Conservation (phyloP, 2,888 invertebrate genomes). For the Leptopilina drosophilae region DNA sequence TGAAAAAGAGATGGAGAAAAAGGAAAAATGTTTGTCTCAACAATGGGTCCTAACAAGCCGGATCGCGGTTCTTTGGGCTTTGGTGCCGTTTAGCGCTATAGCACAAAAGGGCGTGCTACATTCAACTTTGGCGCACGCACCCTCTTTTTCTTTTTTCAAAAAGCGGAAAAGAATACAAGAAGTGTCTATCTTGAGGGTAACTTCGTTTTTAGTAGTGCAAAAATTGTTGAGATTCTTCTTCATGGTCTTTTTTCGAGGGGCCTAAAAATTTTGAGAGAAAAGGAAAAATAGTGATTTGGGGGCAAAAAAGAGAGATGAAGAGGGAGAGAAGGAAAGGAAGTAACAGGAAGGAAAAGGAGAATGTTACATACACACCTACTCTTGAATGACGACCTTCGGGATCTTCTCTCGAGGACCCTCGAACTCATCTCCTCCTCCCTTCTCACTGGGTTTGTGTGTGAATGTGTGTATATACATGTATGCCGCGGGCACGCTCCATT, state of each 20-base stretch:
- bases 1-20: slow-evolving; percentile 47
- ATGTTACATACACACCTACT: slow-evolving; percentile 55
- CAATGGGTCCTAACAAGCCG: slow-evolving; percentile 73
- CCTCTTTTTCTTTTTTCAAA: slow-evolving; percentile 53
- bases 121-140: slow-evolving; percentile 56
- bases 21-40: slow-evolving; percentile 58
- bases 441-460: slow-evolving; percentile 8
- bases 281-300: too few relatives aligned
- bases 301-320: too few relatives aligned
- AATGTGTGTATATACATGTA: slow-evolving; percentile 18
- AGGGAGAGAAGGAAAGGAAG: slow-evolving; percentile 42
- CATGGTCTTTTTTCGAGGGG: slow-evolving; percentile 21
- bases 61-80: slow-evolving; percentile 63
- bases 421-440: slow-evolving; percentile 54
- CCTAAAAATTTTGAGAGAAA: too few relatives aligned
- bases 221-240: slow-evolving; percentile 49
- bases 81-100: slow-evolving; percentile 72
- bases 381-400: slow-evolving; percentile 59
- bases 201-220: slow-evolving; percentile 47
- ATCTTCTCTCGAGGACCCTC: slow-evolving; percentile 59
- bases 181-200: slow-evolving; percentile 54
- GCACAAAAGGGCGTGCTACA: slow-evolving; percentile 68
- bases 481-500: slow-evolving; percentile 47
- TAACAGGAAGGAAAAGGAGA: slow-evolving; percentile 54
- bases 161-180: slow-evolving; percentile 43